Base-by-base conservation (phyloP, 2,113 vertebrate species). In the Thalassoma bifasciatum region DNA sequence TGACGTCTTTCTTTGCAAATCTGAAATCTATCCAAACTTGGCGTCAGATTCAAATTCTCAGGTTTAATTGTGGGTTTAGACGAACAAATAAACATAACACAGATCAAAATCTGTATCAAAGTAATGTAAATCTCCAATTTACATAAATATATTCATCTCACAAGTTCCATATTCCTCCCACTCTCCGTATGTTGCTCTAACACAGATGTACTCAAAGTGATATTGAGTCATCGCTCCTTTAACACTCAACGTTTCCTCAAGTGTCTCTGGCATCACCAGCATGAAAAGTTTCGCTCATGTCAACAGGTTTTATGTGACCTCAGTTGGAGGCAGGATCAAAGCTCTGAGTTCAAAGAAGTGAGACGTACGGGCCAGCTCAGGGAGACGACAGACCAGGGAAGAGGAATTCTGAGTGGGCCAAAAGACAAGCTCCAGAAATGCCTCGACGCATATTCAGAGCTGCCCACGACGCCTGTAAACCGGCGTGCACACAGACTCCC, bases 391-490 rank as follows among this genome's bases (percentile, higher is more conserved):
- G 49, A 68, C 40, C 68, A 57, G 54, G 74, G 38, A 21, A 79
- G 59, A 86, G 86, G 92, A 94, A 94, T 93, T 86, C 78, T n/a
- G 89, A 91, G 93, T 94, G 90, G 94, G 93, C 80, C 80, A 77
- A 49, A 42, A 58, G 69, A 89, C 34, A 75, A 64, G 63, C 81
- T 85, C 73, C 75, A 83, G 74, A 92, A 92, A 93, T 91, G 81
- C 81, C 80, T 89, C 75, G 77, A 82, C 56, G 87, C 88, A 93
- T 93, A 92, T 91, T 94, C 85, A 91, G 61, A 75, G 62, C 92
- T 90, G 73, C 93, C 92, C 92, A 94, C 93, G 36, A 53, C 81
- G 75, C 83, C 66, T 77, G 75, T 78, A 88, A 79, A 84, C 79
- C 77, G 65, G 62, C 70, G 76, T 84, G 85, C 72, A 83, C 76